These are phyloP conservation scores for Disparrhopalites patrizii DNA, from an alignment of 2,888 invertebrate species.

Conservation along the genomic window DNA sequence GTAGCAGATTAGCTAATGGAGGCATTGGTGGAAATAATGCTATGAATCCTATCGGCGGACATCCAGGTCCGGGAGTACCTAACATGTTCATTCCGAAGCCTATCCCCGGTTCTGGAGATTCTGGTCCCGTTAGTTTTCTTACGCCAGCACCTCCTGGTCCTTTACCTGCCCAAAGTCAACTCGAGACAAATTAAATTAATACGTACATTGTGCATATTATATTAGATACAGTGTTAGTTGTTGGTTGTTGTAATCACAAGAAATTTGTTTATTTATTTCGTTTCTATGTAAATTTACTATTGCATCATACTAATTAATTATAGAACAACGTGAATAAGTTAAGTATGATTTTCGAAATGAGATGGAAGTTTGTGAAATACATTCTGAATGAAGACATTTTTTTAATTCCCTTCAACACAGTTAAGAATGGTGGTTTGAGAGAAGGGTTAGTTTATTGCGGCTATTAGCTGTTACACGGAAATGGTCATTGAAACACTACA, in stretches of 20 bases:
- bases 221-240: neutral
- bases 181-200: slow-evolving; percentile 19
- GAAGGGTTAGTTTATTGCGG: no score
- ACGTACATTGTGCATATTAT: no score
- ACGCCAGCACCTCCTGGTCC: slow-evolving; percentile 26
- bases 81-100: slow-evolving; percentile 45
- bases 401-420: neutral
- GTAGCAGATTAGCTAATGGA: slow-evolving; percentile 23
- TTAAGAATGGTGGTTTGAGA: no score
- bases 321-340: neutral
- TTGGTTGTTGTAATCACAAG: neutral
- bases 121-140: slow-evolving; percentile 42
- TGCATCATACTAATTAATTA: no score
- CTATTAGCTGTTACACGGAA: no score
- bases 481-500: no score
- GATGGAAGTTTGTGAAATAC: no score
- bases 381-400: slow-evolving; percentile 9
- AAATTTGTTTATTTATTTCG: neutral
- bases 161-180: slow-evolving; percentile 12
- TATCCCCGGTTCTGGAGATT: slow-evolving; percentile 23
- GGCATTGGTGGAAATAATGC: neutral
- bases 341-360: no score
- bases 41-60: slow-evolving; percentile 10
- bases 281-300: slow-evolving; percentile 1
- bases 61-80: slow-evolving; percentile 32